Evolutionary conservation across 2,888 invertebrate species (phyloP).

Genomic region (Cataglyphis cursor): DNA sequence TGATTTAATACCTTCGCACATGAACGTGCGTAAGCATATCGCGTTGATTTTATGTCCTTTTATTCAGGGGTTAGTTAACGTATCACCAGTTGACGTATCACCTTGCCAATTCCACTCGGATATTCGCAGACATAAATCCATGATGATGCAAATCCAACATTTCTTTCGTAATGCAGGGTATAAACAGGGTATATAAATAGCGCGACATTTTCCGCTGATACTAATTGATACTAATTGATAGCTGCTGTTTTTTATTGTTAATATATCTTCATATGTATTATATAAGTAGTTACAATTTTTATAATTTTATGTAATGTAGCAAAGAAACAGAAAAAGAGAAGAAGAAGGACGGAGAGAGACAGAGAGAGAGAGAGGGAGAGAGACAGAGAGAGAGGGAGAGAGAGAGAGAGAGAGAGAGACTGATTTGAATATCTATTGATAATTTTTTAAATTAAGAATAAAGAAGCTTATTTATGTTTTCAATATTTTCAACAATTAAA

Average conservation of each 20-base stretch:
- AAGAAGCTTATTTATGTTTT: background rate
- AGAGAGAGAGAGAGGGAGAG: background rate
- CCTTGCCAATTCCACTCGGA: background rate
- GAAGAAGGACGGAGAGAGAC: no score
- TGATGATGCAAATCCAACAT: conserved; percentile 31
- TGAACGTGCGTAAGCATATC: conserved; percentile 41
- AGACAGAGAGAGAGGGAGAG: background rate
- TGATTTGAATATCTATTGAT: background rate
- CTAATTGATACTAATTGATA: background rate
- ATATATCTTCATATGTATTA: background rate
- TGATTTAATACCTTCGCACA: conserved; percentile 52
- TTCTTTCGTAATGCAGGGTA: conserved; percentile 15
- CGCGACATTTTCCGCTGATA: background rate
- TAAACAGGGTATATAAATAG: background rate
- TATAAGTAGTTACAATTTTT: background rate
- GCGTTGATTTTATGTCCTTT: conserved; percentile 28
- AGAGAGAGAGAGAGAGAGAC: background rate
- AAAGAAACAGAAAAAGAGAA: background rate
- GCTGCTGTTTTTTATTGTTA: background rate
- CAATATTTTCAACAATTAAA: background rate
- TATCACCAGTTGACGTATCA: background rate
- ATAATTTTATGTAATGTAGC: background rate
- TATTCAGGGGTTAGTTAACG: conserved; percentile 9
- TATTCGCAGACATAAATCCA: background rate
- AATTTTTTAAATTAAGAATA: background rate